These are phyloP conservation scores for Argyresthia albistria DNA, from an alignment of 2,888 invertebrate genomes.

Conservation along the genomic window DNA sequence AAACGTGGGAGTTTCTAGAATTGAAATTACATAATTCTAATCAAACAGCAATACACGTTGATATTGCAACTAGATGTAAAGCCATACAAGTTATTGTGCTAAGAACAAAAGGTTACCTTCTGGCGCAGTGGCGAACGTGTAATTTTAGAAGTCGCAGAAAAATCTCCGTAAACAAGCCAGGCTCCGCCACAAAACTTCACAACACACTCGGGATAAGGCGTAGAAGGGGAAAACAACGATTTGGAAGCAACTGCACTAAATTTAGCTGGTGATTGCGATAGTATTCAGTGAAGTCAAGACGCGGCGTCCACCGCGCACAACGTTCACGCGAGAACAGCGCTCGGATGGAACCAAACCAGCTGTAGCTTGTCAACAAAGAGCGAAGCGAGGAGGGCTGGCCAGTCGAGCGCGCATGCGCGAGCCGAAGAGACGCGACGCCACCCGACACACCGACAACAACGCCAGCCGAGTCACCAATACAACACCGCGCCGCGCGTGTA, in stretches of 20 bases:
- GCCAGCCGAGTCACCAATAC: constrained; percentile 26
- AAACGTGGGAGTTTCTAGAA: too few species aligned
- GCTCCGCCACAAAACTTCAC: constrained; percentile 37
- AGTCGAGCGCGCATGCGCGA: constrained; percentile 44
- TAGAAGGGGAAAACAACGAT: constrained; percentile 28
- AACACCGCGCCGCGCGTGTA: constrained; percentile 16
- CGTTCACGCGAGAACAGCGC: constrained; percentile 24
- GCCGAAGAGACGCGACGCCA: constrained; percentile 17
- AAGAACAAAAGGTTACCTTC: constrained; percentile 44
- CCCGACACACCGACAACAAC: constrained; percentile 21
- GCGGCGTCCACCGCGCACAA: constrained; percentile 28
- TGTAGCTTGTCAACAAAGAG: constrained; percentile 67
- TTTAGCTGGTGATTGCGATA: constrained; percentile 42
- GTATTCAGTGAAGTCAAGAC: constrained; percentile 19
- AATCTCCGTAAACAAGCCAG: constrained; percentile 18
- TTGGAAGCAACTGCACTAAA: constrained; percentile 45
- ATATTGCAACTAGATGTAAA: neutral
- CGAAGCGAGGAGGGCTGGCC: constrained; percentile 41
- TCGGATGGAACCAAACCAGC: constrained; percentile 1
- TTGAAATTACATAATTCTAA: too few species aligned
- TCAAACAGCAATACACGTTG: too few species aligned
- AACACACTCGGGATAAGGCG: constrained; percentile 37
- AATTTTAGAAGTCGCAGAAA: constrained; percentile 46
- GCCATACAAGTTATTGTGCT: constrained; percentile 11
- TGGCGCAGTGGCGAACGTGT: constrained; percentile 44